phyloP scores from a whole-genome alignment of 2,113 vertebrate genomes.

The Indicator indicator region DNA sequence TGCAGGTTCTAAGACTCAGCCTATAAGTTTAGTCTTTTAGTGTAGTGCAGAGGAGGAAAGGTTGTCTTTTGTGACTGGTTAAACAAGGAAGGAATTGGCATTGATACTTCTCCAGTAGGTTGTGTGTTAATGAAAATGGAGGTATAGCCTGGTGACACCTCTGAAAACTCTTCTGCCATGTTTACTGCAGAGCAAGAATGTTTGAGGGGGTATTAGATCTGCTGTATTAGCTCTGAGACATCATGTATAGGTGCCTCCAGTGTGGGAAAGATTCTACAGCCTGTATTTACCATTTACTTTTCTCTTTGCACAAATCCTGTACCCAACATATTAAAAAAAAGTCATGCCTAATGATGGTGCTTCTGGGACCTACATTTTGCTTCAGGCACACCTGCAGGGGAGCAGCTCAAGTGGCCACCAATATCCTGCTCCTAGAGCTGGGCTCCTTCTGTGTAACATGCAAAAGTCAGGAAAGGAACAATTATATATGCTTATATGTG shows the following conservation, averaged over 20 bases:
- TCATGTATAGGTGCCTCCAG: accelerated
- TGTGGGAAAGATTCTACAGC: too few species aligned
- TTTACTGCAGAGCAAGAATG: not conserved
- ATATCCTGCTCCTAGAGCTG: not conserved
- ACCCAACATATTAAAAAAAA: not conserved
- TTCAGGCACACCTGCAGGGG: not conserved
- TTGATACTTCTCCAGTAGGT: not conserved
- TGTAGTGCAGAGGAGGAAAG: not conserved
- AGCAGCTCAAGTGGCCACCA: not conserved
- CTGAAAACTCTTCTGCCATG: not conserved
- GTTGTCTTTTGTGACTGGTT: not conserved
- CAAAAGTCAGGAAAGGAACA: not conserved
- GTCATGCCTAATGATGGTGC: not conserved
- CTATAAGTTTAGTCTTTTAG: not conserved
- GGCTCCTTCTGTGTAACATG: not conserved
- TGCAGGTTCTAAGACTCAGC: not conserved
- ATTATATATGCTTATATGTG: not conserved
- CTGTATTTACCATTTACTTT: not conserved
- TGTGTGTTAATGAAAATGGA: not conserved
- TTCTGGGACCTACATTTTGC: not conserved
- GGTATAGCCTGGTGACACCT: not conserved
- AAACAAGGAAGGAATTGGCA: not conserved
- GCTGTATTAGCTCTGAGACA: not conserved
- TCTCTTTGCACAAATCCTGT: not conserved
- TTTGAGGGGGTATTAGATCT: not conserved